Evolutionary conservation across 2,113 vertebrate genomes (phyloP), one percentile per base, ranked within the genome.

Genomic region (Carollia perspicillata): DNA sequence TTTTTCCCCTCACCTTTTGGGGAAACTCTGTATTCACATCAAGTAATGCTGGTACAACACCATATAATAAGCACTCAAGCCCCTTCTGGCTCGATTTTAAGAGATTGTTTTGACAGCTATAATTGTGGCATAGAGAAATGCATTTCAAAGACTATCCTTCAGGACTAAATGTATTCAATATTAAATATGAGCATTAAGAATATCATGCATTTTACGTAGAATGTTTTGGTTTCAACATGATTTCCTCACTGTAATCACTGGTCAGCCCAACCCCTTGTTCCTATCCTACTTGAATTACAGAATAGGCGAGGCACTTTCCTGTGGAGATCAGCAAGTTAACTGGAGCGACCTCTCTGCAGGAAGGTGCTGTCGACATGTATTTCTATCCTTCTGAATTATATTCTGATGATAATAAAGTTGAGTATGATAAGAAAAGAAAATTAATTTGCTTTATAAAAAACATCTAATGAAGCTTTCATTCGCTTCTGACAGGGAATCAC

Each of bases 131-230:
- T 1, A 83, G 3, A 94, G 1, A 42, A 98, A 95, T 94, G 79
- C 14, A n/a, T 96, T 96, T 98, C 40, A 96, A 92, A 95, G 81
- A 80, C 71, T 97, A 93, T 84, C 74, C 93, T 97, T 87, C 63
- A 97, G 95, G 75, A 97, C 20, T 83, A 44, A 95, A 89, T 49
- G 89, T 96, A 98, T 98, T 97, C 97, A 99, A 98, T 35, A 72
- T 69, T 97, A 97, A 99, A 98, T 35, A 72, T 69, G 53, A 97
- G 92, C 97, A 98, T 98, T 98, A 98, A 96, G 93, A 97, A 75
- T 96, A 97, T 97, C 95, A 98, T 98, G 95, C 97, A 98, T 99
- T 98, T 99, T 98, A 98, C 96, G 98, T 97, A 92, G 85, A 89
- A 96, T 97, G 85, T 92, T 98, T 98, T 96, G 84, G 86, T 95